A percentile compares a stretch with the other conserved stretches of the same genome.
Evolutionary conservation across 1,140 invertebrate species (phyloP).

Genomic region (Aphaenogaster ashmeadi): DNA sequence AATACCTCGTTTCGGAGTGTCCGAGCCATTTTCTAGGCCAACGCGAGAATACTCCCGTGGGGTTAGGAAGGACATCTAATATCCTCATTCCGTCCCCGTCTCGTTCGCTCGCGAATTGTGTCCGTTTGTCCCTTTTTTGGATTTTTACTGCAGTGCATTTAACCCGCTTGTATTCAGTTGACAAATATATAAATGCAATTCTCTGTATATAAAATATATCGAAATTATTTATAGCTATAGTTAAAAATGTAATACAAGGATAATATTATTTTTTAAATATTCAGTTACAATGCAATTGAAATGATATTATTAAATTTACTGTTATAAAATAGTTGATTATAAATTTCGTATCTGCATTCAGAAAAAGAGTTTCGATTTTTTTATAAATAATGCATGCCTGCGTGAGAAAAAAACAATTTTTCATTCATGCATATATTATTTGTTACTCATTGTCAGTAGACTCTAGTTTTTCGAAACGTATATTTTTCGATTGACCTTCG

Average conservation of each 20-base stretch:
- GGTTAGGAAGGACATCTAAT: neutral
- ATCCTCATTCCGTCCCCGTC: neutral
- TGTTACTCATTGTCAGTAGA: too few species aligned
- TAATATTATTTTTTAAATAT: neutral
- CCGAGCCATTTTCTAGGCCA: neutral
- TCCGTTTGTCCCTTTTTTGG: neutral
- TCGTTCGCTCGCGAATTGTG: neutral
- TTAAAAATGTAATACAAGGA: neutral
- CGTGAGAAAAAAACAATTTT: neutral
- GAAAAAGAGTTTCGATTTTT: neutral
- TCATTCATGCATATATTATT: neutral
- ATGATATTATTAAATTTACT: neutral
- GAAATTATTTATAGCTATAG: neutral
- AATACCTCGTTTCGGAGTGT: slow-evolving; percentile 23
- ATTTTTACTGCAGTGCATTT: neutral
- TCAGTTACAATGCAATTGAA: neutral
- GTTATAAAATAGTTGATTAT: neutral
- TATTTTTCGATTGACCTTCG: neutral
- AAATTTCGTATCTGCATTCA: neutral
- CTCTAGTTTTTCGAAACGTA: too few species aligned
- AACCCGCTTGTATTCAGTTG: neutral
- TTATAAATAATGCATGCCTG: neutral
- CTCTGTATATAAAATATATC: neutral
- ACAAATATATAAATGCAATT: slow-evolving; percentile 2
- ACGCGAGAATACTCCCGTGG: neutral